These are phyloP conservation scores for Buceros bicornis DNA, from an alignment of 2,797 vertebrate genomes.

Conservation along the genomic window DNA sequence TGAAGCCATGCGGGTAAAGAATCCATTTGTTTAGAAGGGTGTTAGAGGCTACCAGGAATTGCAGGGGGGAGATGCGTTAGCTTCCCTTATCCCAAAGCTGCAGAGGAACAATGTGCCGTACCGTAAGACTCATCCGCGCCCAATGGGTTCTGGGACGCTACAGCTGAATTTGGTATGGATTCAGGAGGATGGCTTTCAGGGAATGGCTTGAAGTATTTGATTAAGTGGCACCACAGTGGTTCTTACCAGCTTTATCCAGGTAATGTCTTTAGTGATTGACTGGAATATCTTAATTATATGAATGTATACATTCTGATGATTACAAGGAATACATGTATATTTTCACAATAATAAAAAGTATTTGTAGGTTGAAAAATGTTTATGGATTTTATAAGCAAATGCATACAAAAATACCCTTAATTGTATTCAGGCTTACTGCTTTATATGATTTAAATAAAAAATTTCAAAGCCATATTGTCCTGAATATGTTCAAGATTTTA, in stretches of 20 bases:
- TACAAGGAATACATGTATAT: background rate
- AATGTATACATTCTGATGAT: background rate
- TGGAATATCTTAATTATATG: background rate
- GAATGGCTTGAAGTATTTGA: constrained; percentile 88
- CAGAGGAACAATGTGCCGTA: constrained; percentile 54
- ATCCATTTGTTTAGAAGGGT: constrained; percentile 46
- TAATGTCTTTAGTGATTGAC: constrained; percentile 77
- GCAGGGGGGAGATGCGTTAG: background rate
- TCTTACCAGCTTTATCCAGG: constrained; percentile 96
- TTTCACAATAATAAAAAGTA: background rate
- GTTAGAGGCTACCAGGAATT: background rate
- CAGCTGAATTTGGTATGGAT: constrained; percentile 88
- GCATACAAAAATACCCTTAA: background rate
- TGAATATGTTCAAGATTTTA: background rate
- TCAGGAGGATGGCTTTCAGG: constrained; percentile 90
- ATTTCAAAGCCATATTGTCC: background rate
- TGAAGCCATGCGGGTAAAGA: constrained; percentile 51
- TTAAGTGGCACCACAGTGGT: constrained; percentile 93
- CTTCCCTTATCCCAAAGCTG: background rate
- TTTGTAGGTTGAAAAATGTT: background rate
- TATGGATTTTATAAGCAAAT: background rate
- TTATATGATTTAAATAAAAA: background rate
- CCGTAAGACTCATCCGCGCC: background rate
- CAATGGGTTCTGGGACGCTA: constrained; percentile 16
- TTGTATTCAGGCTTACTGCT: background rate